phyloP scores from a whole-genome alignment of 2,888 invertebrate genomes.

The Mimumesa dahlbomi region DNA sequence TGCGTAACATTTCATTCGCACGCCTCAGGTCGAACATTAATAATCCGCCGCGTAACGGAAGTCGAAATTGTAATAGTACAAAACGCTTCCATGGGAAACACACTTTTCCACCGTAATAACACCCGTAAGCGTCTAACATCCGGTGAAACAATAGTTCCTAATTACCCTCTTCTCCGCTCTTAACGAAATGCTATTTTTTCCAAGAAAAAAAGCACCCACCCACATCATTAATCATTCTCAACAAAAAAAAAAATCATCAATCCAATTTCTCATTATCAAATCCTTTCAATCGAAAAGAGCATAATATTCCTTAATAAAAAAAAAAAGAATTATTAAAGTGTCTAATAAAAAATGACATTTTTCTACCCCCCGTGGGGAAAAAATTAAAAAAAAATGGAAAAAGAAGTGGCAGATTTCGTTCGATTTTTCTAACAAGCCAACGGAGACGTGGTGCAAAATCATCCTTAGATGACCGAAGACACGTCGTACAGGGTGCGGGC shows the following conservation, averaged over 20 bases:
- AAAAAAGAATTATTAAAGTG: neutral
- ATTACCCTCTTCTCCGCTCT: neutral
- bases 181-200: neutral
- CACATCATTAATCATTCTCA: neutral
- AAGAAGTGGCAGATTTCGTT: too few species aligned
- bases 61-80: constrained; percentile 18
- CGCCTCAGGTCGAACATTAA: constrained; percentile 26
- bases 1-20: neutral
- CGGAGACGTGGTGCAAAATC: constrained; percentile 57
- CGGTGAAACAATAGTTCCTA: neutral
- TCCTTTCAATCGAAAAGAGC: neutral
- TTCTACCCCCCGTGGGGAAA: neutral
- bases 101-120: neutral
- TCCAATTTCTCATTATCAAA: neutral
- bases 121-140: neutral
- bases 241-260: neutral
- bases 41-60: constrained; percentile 16
- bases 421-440: too few species aligned
- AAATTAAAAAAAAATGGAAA: too few species aligned
- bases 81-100: too few species aligned
- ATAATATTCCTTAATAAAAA: neutral
- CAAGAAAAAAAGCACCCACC: neutral
- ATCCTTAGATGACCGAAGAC: constrained; percentile 67
- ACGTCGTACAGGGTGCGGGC: constrained; percentile 66
- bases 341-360: neutral